Percentiles rank a stretch among this genome's conserved stretches.
Conservation (phyloP, 2,797 vertebrate genomes). For the Rhyacichthys aspro region DNA sequence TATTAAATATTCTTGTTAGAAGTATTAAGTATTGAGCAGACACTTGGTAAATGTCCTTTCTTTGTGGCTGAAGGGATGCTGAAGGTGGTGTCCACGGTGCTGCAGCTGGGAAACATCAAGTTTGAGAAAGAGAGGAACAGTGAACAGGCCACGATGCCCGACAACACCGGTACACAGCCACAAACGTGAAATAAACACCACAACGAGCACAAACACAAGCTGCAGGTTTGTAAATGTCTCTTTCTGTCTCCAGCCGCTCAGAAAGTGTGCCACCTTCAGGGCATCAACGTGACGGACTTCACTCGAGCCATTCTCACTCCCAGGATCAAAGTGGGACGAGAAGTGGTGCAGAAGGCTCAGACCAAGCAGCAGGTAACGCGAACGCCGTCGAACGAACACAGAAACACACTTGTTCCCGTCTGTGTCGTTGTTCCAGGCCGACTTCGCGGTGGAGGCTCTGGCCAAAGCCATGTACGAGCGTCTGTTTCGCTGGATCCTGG, state of each 20-base stretch:
- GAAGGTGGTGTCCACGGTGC: conserved; percentile 92
- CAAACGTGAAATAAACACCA: not conserved
- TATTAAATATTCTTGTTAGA: too few relatives aligned
- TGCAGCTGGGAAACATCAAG: conserved; percentile 93
- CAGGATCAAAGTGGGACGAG: conserved; percentile 95
- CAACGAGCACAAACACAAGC: too few relatives aligned
- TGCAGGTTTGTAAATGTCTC: not conserved
- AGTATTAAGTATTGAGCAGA: too few relatives aligned
- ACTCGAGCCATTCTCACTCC: conserved; percentile 93
- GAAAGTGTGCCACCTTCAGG: conserved; percentile 95
- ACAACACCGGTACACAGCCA: conserved; percentile 87
- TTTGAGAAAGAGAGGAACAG: conserved; percentile 97
- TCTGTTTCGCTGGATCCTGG: conserved; percentile 93
- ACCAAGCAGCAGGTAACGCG: conserved; percentile 93
- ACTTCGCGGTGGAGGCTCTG: conserved; percentile 92
- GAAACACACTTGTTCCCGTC: too few relatives aligned
- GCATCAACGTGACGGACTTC: conserved; percentile 96
- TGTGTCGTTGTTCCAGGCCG: conserved; percentile 80
- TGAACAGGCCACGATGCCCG: conserved; percentile 96
- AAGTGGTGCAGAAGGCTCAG: conserved; percentile 97
- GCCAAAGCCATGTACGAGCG: conserved; percentile 96
- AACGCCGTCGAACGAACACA: too few relatives aligned
- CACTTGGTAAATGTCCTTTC: too few relatives aligned
- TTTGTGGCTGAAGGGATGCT: conserved; percentile 80
- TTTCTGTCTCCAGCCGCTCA: conserved; percentile 84